A percentile compares a stretch with the other conserved stretches of the same genome.
Conservation (phyloP, 2,113 vertebrate genomes). For the Rhineura floridana region DNA sequence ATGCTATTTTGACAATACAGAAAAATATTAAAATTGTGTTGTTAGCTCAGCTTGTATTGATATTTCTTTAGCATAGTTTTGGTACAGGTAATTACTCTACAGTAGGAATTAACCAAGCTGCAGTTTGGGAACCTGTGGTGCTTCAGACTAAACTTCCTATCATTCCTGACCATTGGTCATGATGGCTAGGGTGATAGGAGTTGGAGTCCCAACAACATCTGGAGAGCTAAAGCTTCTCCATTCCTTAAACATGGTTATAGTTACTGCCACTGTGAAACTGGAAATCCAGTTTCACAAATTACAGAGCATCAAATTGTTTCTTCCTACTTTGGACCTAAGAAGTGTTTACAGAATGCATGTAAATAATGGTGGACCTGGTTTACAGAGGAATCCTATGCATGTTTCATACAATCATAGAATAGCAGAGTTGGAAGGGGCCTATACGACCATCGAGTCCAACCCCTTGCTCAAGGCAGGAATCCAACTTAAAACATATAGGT, state of each 20-base stretch:
- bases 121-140: no score
- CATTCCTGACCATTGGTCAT: no score
- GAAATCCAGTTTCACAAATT: not conserved
- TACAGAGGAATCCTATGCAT: not conserved
- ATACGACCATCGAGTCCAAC: no score
- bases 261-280: not conserved
- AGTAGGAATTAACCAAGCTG: not conserved
- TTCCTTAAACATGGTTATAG: not conserved
- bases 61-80: not conserved
- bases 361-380: not conserved
- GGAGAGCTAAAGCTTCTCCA: no score
- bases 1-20: not conserved
- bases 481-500: no score
- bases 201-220: no score
- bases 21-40: slow-evolving; percentile 7
- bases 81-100: not conserved
- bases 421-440: no score
- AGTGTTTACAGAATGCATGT: not conserved
- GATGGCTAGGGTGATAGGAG: no score
- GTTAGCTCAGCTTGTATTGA: not conserved
- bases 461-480: no score
- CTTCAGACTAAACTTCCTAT: no score
- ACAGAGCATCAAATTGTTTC: not conserved
- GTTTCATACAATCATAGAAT: no score
- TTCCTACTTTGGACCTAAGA: not conserved